phyloP scores from a whole-genome alignment of 2,888 invertebrate species.

The Eupsilia transversa region DNA sequence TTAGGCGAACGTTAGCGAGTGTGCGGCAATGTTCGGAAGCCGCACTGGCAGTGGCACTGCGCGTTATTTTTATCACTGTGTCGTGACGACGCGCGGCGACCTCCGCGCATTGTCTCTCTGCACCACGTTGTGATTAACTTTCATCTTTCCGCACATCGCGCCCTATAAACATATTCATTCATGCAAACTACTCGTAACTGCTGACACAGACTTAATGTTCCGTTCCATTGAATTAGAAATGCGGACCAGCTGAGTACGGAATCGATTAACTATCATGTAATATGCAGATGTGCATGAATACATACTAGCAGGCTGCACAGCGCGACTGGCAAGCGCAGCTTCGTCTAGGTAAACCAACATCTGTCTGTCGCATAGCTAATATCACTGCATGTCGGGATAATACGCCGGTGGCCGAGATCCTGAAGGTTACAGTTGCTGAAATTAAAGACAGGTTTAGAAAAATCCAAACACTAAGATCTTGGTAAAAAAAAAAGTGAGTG shows the following conservation, averaged over 20 bases:
- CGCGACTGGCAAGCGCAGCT: background rate
- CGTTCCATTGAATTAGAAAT: slow-evolving; percentile 52
- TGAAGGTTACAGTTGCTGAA: background rate
- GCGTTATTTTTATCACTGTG: slow-evolving; percentile 76
- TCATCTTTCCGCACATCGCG: slow-evolving; percentile 34
- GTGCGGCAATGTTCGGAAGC: slow-evolving; percentile 51
- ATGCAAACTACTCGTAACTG: slow-evolving; percentile 15
- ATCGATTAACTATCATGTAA: slow-evolving; percentile 51
- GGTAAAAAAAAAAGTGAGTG: background rate
- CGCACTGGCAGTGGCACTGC: slow-evolving; percentile 44
- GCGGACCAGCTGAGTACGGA: slow-evolving; percentile 45
- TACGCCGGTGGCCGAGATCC: background rate
- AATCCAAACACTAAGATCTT: background rate
- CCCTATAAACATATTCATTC: slow-evolving; percentile 33
- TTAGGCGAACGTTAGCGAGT: slow-evolving; percentile 6
- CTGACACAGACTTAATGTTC: slow-evolving; percentile 33
- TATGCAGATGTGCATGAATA: slow-evolving; percentile 32
- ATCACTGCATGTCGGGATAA: background rate
- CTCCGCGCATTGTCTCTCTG: slow-evolving; percentile 44
- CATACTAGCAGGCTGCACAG: background rate
- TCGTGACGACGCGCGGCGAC: slow-evolving; percentile 35
- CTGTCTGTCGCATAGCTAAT: background rate
- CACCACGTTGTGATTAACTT: slow-evolving; percentile 38
- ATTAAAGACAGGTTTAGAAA: background rate
- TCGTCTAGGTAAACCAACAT: too few relatives aligned